Conservation (phyloP, 2,113 vertebrate species). For the Steatornis caripensis region DNA sequence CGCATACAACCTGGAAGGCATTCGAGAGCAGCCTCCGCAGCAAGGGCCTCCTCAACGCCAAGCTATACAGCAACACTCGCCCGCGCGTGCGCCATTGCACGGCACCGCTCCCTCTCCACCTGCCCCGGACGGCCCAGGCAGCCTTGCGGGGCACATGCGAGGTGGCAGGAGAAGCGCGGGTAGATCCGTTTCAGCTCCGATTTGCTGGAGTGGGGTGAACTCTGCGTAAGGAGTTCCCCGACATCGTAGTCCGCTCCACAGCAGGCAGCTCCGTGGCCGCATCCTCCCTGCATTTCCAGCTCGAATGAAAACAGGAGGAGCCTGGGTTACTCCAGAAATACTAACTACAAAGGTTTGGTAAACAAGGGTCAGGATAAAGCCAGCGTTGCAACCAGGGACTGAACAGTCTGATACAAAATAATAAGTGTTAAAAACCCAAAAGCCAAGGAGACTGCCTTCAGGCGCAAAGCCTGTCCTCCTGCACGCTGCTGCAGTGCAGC, state of each 20-base stretch:
- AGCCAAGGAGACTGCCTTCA: too few species aligned
- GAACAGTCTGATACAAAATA: too few species aligned
- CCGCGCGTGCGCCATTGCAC: accelerated
- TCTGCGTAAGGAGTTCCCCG: neutral
- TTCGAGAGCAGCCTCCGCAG: neutral
- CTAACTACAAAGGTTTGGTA: neutral
- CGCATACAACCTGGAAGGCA: neutral
- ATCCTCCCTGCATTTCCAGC: neutral
- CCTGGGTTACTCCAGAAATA: neutral
- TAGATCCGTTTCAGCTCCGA: neutral
- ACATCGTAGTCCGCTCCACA: accelerated
- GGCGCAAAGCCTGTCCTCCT: neutral
- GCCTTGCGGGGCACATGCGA: neutral
- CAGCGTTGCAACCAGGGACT: too few species aligned
- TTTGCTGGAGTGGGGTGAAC: neutral
- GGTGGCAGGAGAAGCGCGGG: neutral
- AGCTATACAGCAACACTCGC: accelerated
- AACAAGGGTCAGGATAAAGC: neutral
- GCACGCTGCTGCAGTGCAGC: neutral
- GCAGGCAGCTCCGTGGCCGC: neutral
- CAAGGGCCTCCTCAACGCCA: neutral
- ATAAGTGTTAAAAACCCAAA: too few species aligned
- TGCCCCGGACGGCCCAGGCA: neutral
- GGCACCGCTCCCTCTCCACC: accelerated
- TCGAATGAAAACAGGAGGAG: accelerated